Evolutionary conservation across 2,888 invertebrate species (phyloP).

Genomic region (Brenthis hecate): DNA sequence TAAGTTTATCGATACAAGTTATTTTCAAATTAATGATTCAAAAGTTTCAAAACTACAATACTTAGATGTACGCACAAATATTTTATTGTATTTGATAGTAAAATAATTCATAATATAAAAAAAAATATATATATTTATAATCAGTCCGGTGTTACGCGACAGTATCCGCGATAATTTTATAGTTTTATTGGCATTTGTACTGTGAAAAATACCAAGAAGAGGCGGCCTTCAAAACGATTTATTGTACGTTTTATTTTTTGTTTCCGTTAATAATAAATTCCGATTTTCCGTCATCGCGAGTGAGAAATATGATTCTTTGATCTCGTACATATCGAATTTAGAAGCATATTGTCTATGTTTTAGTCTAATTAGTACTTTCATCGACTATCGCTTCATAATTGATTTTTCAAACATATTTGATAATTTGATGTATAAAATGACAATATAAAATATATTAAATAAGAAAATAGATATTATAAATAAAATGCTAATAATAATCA

Average conservation of each 20-base stretch:
- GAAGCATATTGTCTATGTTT: no score
- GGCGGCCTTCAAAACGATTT: slow-evolving; percentile 63
- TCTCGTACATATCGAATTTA: slow-evolving; percentile 34
- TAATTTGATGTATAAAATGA: no score
- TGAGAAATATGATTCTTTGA: slow-evolving; percentile 43
- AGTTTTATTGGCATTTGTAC: slow-evolving; percentile 71
- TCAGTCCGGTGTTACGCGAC: slow-evolving; percentile 59
- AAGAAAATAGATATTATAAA: no score
- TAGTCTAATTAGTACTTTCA: no score
- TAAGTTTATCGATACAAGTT: no score
- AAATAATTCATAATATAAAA: slow-evolving; percentile 60
- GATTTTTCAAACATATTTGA: no score
- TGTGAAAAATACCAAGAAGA: slow-evolving; percentile 65
- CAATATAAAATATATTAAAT: no score
- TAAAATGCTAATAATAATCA: no score
- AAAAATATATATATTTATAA: slow-evolving; percentile 63
- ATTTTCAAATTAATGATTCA: no score
- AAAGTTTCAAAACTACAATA: slow-evolving; percentile 54
- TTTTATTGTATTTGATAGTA: slow-evolving; percentile 74
- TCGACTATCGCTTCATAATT: no score
- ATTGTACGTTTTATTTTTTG: slow-evolving; percentile 70
- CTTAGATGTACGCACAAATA: slow-evolving; percentile 52
- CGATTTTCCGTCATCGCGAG: slow-evolving; percentile 43
- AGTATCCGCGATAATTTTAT: slow-evolving; percentile 71
- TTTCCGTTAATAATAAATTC: slow-evolving; percentile 68